A percentile compares a stretch with the other conserved stretches of the same genome.
Evolutionary conservation across 2,888 invertebrate genomes (phyloP).

Genomic region (Sesamia inferens): DNA sequence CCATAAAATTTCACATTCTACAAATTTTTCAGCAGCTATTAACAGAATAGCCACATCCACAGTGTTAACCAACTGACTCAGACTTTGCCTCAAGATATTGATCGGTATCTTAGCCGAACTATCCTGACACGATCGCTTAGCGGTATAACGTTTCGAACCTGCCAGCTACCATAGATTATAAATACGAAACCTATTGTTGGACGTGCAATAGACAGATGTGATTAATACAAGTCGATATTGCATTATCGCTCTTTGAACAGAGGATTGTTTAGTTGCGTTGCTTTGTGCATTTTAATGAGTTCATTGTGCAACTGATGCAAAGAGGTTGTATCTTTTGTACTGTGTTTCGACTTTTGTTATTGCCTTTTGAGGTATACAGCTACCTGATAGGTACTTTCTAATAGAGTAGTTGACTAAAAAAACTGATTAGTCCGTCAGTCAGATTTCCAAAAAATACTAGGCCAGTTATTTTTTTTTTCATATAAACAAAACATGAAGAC

Average conservation of each 20-base stretch:
- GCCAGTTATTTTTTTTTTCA: no score
- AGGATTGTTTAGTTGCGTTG: neutral
- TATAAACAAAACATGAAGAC: no score
- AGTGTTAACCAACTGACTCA: slow-evolving; percentile 51
- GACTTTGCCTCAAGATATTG: slow-evolving; percentile 58
- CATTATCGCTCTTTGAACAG: slow-evolving; percentile 36
- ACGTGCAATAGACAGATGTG: slow-evolving; percentile 32
- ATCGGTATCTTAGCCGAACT: slow-evolving; percentile 59
- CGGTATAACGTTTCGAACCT: slow-evolving; percentile 55
- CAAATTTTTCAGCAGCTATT: slow-evolving; percentile 28
- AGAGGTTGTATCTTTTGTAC: neutral
- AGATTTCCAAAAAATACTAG: no score
- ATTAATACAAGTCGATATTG: slow-evolving; percentile 53
- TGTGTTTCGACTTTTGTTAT: neutral
- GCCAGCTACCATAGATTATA: slow-evolving; percentile 53
- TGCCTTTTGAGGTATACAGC: neutral
- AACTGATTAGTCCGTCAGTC: no score
- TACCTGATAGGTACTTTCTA: no score
- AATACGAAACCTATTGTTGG: slow-evolving; percentile 54
- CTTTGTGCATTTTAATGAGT: neutral
- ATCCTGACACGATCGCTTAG: slow-evolving; percentile 58
- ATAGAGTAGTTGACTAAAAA: no score
- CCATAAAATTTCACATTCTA: neutral
- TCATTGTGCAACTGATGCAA: neutral
- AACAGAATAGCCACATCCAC: slow-evolving; percentile 38